Conservation (phyloP, 2,797 vertebrate genomes). For the Microctenopoma lineatum region DNA sequence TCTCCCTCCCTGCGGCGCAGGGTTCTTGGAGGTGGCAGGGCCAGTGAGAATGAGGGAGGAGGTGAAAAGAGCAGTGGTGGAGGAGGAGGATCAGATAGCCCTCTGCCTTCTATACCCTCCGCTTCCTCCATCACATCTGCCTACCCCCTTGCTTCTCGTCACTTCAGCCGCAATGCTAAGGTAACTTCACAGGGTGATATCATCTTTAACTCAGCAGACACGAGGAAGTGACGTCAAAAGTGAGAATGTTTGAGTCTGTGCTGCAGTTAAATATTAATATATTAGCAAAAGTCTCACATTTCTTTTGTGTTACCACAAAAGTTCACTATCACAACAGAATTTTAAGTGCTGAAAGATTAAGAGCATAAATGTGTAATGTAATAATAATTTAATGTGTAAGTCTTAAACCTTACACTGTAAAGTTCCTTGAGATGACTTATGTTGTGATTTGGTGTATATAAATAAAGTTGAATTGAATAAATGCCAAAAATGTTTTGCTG, state of each 20-base stretch:
- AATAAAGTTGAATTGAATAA: not conserved
- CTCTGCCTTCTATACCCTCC: conserved; percentile 76
- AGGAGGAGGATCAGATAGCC: conserved; percentile 74
- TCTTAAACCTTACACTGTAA: too few species aligned
- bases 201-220: not conserved
- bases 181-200: conserved; percentile 59
- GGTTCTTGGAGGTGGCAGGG: conserved; percentile 83
- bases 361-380: too few species aligned
- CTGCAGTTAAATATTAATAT: too few species aligned
- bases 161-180: conserved; percentile 92
- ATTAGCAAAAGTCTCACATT: too few species aligned
- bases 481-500: not conserved
- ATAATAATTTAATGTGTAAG: too few species aligned
- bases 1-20: conserved; percentile 90
- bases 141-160: conserved; percentile 87
- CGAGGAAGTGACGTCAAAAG: too few species aligned
- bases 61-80: conserved; percentile 62
- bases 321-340: not conserved
- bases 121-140: conserved; percentile 83
- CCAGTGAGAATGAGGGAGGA: conserved; percentile 80
- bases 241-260: too few species aligned
- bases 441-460: too few species aligned
- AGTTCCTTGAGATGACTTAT: too few species aligned
- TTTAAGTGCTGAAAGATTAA: not conserved
- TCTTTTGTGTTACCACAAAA: not conserved